Conservation (phyloP, 2,113 vertebrate genomes). For the Macrotis lagotis region DNA sequence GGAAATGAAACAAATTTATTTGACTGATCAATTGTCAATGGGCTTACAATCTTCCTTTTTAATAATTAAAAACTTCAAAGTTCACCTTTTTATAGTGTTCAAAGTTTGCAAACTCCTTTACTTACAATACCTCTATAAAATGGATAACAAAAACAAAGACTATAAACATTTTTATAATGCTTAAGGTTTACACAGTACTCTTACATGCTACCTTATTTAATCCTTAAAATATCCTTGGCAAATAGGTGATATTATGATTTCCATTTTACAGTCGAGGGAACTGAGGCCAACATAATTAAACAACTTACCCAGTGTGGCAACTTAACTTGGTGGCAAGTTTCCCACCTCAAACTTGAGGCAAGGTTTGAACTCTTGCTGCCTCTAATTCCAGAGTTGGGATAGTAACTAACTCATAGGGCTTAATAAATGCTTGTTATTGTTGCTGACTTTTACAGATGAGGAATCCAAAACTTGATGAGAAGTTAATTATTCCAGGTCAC, state of each 20-base stretch:
- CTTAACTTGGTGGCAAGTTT: neutral
- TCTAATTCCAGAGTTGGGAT: neutral
- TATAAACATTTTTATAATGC: neutral
- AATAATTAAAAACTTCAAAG: neutral
- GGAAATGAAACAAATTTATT: neutral
- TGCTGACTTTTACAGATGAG: neutral
- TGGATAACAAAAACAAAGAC: neutral
- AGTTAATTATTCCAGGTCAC: neutral
- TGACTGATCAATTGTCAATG: neutral
- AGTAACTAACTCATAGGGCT: neutral
- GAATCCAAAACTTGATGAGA: neutral
- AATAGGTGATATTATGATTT: neutral
- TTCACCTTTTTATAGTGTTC: neutral
- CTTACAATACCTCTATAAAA: neutral
- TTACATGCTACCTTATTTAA: neutral
- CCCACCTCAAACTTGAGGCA: no score
- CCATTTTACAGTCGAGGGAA: neutral
- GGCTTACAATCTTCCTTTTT: neutral
- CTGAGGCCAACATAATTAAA: neutral
- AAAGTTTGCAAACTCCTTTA: neutral
- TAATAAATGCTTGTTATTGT: neutral
- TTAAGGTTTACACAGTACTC: neutral
- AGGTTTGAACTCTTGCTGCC: neutral
- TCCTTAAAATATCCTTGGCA: neutral
- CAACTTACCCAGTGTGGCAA: neutral